phyloP scores from a whole-genome alignment of 35 echinoderm and acorn worm species.

The Hemicentrotus pulcherrimus region DNA sequence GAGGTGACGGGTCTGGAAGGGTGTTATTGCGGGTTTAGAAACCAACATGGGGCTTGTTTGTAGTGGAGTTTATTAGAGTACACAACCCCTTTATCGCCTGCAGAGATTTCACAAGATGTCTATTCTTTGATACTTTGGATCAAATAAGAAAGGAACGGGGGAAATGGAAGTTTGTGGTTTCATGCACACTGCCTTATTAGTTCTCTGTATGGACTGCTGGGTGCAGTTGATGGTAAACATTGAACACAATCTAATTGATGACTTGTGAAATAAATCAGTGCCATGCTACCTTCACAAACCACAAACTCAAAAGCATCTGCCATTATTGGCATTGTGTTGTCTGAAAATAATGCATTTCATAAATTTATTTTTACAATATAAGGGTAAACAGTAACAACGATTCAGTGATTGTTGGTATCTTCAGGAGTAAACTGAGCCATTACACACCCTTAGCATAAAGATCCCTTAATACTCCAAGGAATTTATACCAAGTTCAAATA shows the following conservation, averaged over 20 bases:
- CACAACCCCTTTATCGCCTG: slow-evolving; percentile 10
- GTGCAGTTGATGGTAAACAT: background rate
- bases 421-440: background rate
- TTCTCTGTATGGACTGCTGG: background rate
- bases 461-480: background rate
- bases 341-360: background rate
- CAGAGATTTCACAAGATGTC: slow-evolving; percentile 31
- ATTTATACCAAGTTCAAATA: background rate
- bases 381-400: background rate
- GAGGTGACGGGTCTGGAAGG: background rate
- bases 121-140: slow-evolving; percentile 5
- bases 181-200: background rate
- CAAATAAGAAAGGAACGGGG: background rate
- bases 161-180: slow-evolving; percentile 12
- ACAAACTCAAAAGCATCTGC: background rate
- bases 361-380: background rate
- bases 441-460: background rate
- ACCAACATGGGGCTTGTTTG: slow-evolving; percentile 28
- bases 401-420: background rate
- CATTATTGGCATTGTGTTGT: background rate
- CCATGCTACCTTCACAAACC: background rate
- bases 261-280: slow-evolving; percentile 19
- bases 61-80: slow-evolving; percentile 39
- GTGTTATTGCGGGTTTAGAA: background rate
- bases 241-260: slow-evolving; percentile 12